phyloP scores from a whole-genome alignment of 2,113 vertebrate species.

The Propithecus coquereli region DNA sequence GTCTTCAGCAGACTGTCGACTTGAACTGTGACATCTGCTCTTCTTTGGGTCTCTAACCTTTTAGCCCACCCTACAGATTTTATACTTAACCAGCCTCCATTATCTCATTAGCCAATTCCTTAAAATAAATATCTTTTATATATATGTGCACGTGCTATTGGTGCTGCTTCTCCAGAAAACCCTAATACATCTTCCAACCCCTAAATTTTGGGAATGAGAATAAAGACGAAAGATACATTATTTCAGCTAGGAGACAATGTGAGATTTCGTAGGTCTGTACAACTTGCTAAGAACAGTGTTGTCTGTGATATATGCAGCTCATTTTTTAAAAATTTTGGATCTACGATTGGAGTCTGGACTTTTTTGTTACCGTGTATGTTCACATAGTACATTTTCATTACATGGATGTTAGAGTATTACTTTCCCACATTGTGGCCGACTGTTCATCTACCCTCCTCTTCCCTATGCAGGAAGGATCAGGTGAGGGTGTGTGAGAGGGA shows the following conservation, averaged over 20 bases:
- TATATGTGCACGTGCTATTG: not conserved
- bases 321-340: not conserved
- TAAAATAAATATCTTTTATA: not conserved
- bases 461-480: not conserved
- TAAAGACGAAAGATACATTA: not conserved
- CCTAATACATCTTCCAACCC: not conserved
- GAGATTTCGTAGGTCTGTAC: not conserved
- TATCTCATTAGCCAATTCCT: not conserved
- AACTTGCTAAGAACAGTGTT: not conserved
- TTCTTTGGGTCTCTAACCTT: not conserved
- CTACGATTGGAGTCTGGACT: not conserved
- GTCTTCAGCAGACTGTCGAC: not conserved
- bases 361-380: not conserved
- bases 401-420: not conserved
- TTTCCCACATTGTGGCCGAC: not conserved
- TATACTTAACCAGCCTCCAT: not conserved
- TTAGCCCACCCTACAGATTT: not conserved
- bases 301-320: not conserved
- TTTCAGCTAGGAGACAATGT: not conserved
- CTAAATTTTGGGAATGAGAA: not conserved
- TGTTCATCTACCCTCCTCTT: rapidly evolving
- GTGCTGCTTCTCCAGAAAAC: not conserved
- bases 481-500: not conserved
- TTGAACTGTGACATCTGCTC: too few relatives aligned
- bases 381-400: not conserved